Base-by-base conservation (phyloP, 2,888 invertebrate genomes). In the Capitulum mitella region DNA sequence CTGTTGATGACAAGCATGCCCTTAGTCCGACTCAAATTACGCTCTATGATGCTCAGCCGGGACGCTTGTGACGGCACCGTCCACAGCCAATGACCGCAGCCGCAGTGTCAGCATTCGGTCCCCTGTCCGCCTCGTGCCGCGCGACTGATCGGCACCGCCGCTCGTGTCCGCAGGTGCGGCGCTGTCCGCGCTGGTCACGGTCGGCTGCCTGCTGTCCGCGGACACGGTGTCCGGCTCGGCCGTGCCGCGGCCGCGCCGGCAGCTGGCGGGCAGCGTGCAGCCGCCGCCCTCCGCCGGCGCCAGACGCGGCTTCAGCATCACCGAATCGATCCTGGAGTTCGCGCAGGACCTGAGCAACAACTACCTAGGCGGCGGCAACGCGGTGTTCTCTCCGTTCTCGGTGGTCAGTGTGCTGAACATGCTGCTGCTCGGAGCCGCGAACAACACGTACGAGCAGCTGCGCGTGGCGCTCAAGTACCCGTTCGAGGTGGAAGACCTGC, bases 321-420 rank as follows among this genome's bases (percentile, higher is more conserved):
- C 70, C 75, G 78, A 54, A 80, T 81, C 37, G 79, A 82, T 61
- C 82, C 82, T 61, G 80, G 81, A 32, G 83, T 83, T 81, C 84
- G 80, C 80, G 84, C 83, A 81, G 83, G 84, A 19, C 84, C 81
- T 29, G 84, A 84, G 79, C 84, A 84, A 77, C 84, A 83, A 79
- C 84, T 84, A 78, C 84, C 84, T 78, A 84, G 84, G 32, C 84
- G 82, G 74, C 8, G 82, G 82, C 37, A 87, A 86, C 80, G 85
- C 86, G 81, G 81, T 86, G 14, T 83, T 87, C 8, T 86, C 86
- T 0, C 87, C 87, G 0, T 79, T 87, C 32, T 86, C 86, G 79
- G 84, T 85, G 26, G 84, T 86, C 0, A 82, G 84, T 22, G 83
- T 86, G 19, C 82, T 87, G 32, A 85, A 84, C 0, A 84, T 87